These are phyloP conservation scores for Forbesichthys agassizii DNA, from an alignment of 2,113 vertebrate genomes.

Conservation along the genomic window DNA sequence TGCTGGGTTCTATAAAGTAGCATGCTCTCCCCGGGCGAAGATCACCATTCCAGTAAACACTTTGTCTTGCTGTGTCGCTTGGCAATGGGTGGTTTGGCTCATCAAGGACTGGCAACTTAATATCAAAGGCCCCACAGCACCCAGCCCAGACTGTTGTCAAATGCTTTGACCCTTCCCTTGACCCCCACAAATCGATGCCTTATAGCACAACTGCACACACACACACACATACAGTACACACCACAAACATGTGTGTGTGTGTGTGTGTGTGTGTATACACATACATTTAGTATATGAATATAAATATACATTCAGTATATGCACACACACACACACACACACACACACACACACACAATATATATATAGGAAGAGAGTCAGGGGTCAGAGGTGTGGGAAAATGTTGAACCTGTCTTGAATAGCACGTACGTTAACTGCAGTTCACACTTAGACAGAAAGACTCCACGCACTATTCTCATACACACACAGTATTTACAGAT, in stretches of 20 bases:
- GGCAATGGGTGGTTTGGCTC: neutral
- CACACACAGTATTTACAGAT: neutral
- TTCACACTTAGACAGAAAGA: neutral
- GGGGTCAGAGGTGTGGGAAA: neutral
- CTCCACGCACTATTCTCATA: neutral
- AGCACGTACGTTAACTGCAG: neutral
- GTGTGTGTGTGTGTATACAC: neutral
- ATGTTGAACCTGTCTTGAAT: neutral
- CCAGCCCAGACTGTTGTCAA: no score
- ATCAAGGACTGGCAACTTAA: neutral
- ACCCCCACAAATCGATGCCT: neutral
- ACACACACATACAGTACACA: neutral
- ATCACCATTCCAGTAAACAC: neutral
- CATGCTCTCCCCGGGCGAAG: neutral
- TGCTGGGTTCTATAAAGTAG: neutral
- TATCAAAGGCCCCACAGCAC: neutral
- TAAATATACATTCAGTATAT: no score
- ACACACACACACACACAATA: neutral
- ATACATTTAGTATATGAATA: no score
- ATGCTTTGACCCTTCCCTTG: no score
- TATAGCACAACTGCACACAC: neutral
- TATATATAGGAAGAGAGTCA: neutral
- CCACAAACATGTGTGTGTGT: neutral
- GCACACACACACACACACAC: no score
- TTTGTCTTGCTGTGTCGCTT: slow-evolving; percentile 1